Evolutionary conservation across 2,888 invertebrate species (phyloP).

Genomic region (Terebella lapidaria): DNA sequence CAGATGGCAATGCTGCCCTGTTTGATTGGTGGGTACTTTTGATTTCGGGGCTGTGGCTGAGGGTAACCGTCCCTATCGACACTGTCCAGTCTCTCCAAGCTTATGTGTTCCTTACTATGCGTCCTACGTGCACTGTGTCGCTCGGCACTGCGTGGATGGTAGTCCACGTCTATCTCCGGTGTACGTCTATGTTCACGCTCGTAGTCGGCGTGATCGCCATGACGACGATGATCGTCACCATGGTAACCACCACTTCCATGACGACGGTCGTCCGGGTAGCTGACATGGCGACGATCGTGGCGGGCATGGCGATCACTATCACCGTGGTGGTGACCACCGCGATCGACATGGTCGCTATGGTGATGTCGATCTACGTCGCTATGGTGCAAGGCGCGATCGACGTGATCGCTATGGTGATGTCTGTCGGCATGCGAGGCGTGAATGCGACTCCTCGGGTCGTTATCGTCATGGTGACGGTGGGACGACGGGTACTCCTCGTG

Average conservation of each 20-base stretch:
- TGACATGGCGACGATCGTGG: too few species aligned
- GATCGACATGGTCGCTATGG: too few species aligned
- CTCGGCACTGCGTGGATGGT: not conserved
- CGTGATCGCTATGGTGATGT: not conserved
- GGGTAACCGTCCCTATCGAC: not conserved
- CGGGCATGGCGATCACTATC: too few species aligned
- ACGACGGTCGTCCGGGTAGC: not conserved
- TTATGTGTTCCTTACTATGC: not conserved
- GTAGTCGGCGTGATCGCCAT: too few species aligned
- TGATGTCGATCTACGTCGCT: too few species aligned
- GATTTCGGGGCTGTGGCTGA: constrained; percentile 2
- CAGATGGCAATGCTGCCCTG: constrained; percentile 13
- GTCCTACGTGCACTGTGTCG: not conserved
- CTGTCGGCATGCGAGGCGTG: not conserved
- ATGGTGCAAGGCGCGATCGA: too few species aligned
- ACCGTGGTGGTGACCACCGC: too few species aligned
- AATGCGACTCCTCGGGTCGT: too few species aligned
- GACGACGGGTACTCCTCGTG: not conserved
- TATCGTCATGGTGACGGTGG: not conserved
- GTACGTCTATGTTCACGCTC: too few species aligned
- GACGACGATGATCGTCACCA: too few species aligned
- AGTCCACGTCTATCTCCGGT: constrained; percentile 3
- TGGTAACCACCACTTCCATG: too few species aligned
- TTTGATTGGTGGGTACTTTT: constrained; percentile 10
- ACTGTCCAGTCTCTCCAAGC: constrained; percentile 1